phyloP scores from a whole-genome alignment of 2,113 vertebrate genomes.

The Aegithalos caudatus region DNA sequence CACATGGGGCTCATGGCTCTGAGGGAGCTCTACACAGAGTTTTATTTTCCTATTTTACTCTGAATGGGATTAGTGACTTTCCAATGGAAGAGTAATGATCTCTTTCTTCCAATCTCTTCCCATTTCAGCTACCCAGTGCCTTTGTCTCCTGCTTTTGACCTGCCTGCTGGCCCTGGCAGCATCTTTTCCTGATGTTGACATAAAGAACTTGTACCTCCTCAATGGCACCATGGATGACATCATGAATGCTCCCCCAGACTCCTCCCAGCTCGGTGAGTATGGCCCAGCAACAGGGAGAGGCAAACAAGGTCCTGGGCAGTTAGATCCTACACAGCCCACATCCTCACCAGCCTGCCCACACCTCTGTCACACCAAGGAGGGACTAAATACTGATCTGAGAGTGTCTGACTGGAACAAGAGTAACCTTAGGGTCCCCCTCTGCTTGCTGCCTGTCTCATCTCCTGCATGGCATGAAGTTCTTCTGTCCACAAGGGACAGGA shows the following conservation, averaged over 20 bases:
- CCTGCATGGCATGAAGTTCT: background rate
- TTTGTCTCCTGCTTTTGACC: background rate
- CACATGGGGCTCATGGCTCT: background rate
- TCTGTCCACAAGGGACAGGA: background rate
- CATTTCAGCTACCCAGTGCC: background rate
- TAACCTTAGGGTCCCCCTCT: background rate
- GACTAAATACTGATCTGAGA: background rate
- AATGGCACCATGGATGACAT: slow-evolving; percentile 27
- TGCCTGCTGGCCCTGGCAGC: slow-evolving; percentile 12
- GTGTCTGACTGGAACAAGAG: background rate
- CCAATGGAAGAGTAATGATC: background rate
- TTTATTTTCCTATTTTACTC: background rate
- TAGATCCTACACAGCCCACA: background rate
- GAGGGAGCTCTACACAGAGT: background rate
- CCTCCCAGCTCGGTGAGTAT: background rate
- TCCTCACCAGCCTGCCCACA: background rate
- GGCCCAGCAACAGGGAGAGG: background rate
- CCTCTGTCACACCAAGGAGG: background rate
- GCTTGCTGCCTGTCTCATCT: background rate
- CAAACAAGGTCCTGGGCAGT: background rate
- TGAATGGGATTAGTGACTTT: background rate
- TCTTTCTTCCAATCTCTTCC: background rate
- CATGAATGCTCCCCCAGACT: background rate
- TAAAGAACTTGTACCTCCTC: slow-evolving; percentile 26
- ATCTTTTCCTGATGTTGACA: slow-evolving; percentile 13